phyloP scores from a whole-genome alignment of 2,797 vertebrate genomes.

The Microctenopoma steveboyesi region DNA sequence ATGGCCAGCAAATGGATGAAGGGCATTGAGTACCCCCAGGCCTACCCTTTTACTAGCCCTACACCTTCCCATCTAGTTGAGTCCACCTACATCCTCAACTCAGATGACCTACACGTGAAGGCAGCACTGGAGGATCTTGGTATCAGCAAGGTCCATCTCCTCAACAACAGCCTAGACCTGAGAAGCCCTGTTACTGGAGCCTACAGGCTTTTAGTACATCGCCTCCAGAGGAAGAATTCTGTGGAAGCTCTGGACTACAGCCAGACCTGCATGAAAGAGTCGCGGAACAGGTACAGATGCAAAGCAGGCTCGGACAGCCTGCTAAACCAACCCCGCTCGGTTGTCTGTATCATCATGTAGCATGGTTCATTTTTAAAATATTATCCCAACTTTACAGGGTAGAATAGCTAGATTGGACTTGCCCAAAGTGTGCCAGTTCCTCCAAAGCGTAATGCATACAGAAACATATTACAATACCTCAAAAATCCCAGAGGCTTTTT shows the following conservation, averaged over 20 bases:
- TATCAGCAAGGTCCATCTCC: constrained; percentile 69
- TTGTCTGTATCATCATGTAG: constrained; percentile 75
- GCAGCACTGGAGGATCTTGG: constrained; percentile 70
- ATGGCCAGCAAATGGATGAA: constrained; percentile 75
- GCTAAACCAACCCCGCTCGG: constrained; percentile 61
- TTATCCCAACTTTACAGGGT: background rate
- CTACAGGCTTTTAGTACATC: constrained; percentile 80
- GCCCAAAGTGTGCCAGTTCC: background rate
- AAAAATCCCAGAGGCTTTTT: background rate
- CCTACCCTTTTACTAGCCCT: constrained; percentile 42
- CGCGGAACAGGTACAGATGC: constrained; percentile 43
- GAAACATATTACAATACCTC: too few relatives aligned
- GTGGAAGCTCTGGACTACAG: constrained; percentile 63
- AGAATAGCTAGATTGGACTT: background rate
- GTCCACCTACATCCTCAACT: constrained; percentile 38
- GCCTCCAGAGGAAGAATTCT: constrained; percentile 68
- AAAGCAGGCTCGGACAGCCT: constrained; percentile 40
- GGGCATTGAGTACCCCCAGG: constrained; percentile 67
- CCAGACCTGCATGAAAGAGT: constrained; percentile 31
- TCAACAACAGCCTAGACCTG: constrained; percentile 66
- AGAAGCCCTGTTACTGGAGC: constrained; percentile 76
- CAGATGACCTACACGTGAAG: constrained; percentile 74
- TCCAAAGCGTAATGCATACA: too few relatives aligned
- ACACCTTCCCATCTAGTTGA: constrained; percentile 68
- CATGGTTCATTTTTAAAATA: background rate